These are phyloP conservation scores for Stratiolaelaps scimitus DNA, from an alignment of 1,140 invertebrate species.

Conservation along the genomic window DNA sequence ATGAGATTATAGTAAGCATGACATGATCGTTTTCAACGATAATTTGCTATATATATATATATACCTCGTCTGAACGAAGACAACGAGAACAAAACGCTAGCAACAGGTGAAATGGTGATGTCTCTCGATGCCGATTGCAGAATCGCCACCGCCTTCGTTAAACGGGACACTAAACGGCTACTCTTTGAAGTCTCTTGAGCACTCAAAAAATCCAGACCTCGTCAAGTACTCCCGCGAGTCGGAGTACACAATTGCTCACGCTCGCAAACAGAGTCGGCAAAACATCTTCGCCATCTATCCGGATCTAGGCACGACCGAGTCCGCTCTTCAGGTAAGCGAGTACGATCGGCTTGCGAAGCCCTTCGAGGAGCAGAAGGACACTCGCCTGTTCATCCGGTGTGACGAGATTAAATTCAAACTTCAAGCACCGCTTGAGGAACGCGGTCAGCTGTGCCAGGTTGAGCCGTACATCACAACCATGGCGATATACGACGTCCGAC, in stretches of 20 bases:
- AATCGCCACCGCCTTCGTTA: conserved; percentile 1
- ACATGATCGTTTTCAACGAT: too few species aligned
- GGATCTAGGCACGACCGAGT: conserved; percentile 41
- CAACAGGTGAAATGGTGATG: too few species aligned
- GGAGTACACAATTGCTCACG: conserved; percentile 63
- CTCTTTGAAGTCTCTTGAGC: conserved; percentile 48
- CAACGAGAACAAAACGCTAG: too few species aligned
- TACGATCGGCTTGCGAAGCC: conserved; percentile 47
- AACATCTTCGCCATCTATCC: conserved; percentile 56
- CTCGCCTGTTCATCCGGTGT: conserved; percentile 65
- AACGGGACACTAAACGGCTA: conserved; percentile 61
- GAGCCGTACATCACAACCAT: conserved; percentile 81
- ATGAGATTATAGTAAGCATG: too few species aligned
- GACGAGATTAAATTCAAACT: conserved; percentile 64
- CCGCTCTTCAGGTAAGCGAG: conserved; percentile 34
- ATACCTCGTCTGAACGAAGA: too few species aligned
- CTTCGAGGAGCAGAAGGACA: conserved; percentile 69
- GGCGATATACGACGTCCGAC: conserved; percentile 69
- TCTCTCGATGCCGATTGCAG: too few species aligned
- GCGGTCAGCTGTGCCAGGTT: conserved; percentile 61
- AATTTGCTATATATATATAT: too few species aligned
- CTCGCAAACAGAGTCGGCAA: conserved; percentile 59
- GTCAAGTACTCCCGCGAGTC: conserved; percentile 79
- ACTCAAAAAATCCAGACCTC: conserved; percentile 75
- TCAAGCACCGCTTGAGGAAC: conserved; percentile 65